Evolutionary conservation across 2,888 invertebrate genomes (phyloP).

Genomic region (Philonicus albiceps): DNA sequence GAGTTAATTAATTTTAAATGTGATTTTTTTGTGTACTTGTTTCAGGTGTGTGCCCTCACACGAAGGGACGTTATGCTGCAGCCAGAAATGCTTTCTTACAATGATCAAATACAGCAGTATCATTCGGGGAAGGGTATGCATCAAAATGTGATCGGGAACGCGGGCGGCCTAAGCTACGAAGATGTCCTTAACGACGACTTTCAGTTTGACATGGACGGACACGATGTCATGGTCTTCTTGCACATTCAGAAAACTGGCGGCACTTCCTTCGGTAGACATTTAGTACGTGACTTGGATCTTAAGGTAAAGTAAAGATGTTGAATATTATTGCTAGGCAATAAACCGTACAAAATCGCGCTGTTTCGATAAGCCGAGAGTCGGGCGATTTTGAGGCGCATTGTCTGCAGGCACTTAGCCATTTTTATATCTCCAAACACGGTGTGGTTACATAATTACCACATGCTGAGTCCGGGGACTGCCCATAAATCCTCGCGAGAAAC

Average conservation of each 20-base stretch:
- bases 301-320: slow-evolving; percentile 63
- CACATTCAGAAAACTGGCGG: slow-evolving; percentile 99
- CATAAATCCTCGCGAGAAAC: slow-evolving; percentile 8
- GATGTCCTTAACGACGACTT: slow-evolving; percentile 87
- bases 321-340: neutral
- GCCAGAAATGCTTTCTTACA: slow-evolving; percentile 62
- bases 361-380: neutral
- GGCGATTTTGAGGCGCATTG: slow-evolving; percentile 8
- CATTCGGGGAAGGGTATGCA: slow-evolving; percentile 56
- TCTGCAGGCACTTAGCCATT: neutral
- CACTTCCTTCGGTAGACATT: slow-evolving; percentile 94
- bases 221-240: slow-evolving; percentile 97
- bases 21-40: neutral
- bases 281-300: slow-evolving; percentile 91
- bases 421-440: slow-evolving; percentile 17
- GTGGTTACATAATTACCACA: slow-evolving; percentile 37
- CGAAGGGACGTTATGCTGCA: slow-evolving; percentile 70
- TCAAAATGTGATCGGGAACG: slow-evolving; percentile 64
- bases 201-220: slow-evolving; percentile 87
- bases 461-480: neutral
- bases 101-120: slow-evolving; percentile 46
- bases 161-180: slow-evolving; percentile 80
- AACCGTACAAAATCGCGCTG: neutral
- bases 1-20: too few species aligned
- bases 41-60: slow-evolving; percentile 76